These are phyloP conservation scores for Apus apus DNA, from an alignment of 2,113 vertebrate species.

Conservation along the genomic window DNA sequence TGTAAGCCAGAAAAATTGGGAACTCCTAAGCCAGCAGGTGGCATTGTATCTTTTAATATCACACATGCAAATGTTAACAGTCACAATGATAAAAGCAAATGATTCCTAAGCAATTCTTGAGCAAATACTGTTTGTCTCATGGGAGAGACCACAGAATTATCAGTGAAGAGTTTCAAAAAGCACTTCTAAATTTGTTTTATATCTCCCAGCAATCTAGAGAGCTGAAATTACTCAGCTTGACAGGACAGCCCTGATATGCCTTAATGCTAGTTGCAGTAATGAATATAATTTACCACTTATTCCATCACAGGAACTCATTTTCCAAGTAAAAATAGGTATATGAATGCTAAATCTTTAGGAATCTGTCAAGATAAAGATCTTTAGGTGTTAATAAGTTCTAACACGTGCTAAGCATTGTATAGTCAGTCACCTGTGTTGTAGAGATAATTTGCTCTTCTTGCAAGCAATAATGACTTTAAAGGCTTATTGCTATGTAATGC, in stretches of 20 bases:
- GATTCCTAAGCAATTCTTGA: neutral
- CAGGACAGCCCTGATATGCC: neutral
- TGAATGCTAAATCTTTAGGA: neutral
- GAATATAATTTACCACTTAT: neutral
- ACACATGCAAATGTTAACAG: neutral
- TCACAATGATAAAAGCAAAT: neutral
- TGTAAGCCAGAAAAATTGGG: neutral
- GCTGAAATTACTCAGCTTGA: neutral
- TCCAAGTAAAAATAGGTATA: neutral
- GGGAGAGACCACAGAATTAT: neutral
- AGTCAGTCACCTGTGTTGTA: neutral
- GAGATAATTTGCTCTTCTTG: neutral
- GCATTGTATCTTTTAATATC: neutral
- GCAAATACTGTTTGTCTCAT: neutral
- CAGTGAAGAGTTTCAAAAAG: neutral
- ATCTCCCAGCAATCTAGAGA: neutral
- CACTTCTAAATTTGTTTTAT: neutral
- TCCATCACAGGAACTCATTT: neutral
- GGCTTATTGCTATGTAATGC: neutral
- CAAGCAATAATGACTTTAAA: neutral
- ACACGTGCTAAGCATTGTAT: neutral
- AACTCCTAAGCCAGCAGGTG: constrained; percentile 28
- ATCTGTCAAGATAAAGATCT: neutral
- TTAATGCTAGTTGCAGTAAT: neutral
- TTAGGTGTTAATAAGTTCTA: neutral